Percentiles rank a stretch among this genome's conserved stretches.
These are phyloP conservation scores for Promerops cafer DNA, from an alignment of 2,113 vertebrate genomes.

Conservation along the genomic window DNA sequence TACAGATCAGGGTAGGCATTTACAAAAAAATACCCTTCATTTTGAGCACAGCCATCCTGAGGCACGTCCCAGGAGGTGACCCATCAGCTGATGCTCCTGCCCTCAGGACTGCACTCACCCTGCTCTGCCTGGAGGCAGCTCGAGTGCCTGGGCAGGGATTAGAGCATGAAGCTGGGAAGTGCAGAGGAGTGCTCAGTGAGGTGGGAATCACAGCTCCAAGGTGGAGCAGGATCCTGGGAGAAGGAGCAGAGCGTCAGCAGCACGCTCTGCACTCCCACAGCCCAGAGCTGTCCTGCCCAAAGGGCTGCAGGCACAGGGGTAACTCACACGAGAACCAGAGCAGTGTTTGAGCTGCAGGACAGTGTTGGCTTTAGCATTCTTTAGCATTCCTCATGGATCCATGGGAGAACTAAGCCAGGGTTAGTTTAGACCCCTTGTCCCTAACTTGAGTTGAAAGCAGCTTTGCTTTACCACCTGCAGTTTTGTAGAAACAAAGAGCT, in stretches of 20 bases:
- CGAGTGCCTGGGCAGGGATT: background rate
- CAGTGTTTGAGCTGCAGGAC: background rate
- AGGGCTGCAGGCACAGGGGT: background rate
- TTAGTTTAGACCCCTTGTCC: background rate
- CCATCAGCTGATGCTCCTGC: background rate
- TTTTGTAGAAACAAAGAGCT: background rate
- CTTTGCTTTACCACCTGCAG: background rate
- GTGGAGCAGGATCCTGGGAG: background rate
- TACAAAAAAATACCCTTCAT: background rate
- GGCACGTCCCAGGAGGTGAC: background rate
- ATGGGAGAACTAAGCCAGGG: background rate
- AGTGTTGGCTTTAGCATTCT: background rate
- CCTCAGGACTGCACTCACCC: background rate
- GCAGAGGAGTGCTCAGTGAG: background rate
- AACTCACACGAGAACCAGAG: background rate
- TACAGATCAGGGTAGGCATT: background rate
- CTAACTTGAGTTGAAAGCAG: background rate
- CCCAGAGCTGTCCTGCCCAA: background rate
- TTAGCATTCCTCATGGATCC: background rate
- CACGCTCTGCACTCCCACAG: accelerated
- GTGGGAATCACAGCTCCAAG: background rate
- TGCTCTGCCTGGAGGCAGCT: background rate
- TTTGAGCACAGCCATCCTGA: background rate
- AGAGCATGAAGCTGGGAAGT: background rate
- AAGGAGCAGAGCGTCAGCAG: background rate